Conservation (phyloP, 1,140 invertebrate genomes). For the Brachionus calyciflorus region DNA sequence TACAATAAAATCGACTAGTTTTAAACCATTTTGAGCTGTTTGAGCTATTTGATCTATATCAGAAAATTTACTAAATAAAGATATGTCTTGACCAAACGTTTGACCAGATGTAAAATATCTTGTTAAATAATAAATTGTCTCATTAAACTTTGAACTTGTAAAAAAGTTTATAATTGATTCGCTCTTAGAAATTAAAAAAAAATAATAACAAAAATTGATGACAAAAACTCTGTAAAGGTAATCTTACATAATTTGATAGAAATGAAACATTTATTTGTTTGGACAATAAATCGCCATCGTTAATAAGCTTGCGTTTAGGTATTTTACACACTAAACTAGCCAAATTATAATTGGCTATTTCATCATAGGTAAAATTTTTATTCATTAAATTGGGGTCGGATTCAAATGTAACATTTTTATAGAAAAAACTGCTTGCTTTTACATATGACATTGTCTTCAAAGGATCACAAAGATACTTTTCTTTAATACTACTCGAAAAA, state of each 20-base stretch:
- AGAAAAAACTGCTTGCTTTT: constrained; percentile 22
- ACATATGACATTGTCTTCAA: constrained; percentile 19
- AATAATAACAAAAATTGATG: background rate
- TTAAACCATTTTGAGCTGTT: constrained; percentile 13
- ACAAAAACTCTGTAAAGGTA: background rate
- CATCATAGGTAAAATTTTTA: constrained; percentile 13
- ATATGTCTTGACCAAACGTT: constrained; percentile 18
- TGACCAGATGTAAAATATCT: constrained; percentile 25
- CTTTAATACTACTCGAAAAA: constrained; percentile 43
- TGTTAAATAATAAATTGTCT: constrained; percentile 41
- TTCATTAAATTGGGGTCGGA: background rate
- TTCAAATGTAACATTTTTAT: background rate
- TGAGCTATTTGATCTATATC: constrained; percentile 1
- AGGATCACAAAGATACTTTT: constrained; percentile 27
- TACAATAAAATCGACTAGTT: constrained; percentile 30
- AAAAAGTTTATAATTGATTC: constrained; percentile 31
- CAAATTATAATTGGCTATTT: constrained; percentile 34
- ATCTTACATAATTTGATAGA: constrained; percentile 38
- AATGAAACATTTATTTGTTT: constrained; percentile 42
- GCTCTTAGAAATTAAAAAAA: background rate
- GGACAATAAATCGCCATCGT: background rate
- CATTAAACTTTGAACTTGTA: constrained; percentile 42
- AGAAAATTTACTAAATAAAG: constrained; percentile 17
- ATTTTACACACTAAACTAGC: constrained; percentile 29
- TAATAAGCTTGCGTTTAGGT: constrained; percentile 28